phyloP scores from a whole-genome alignment of 2,888 invertebrate genomes.

The Notocelia uddmanniana region DNA sequence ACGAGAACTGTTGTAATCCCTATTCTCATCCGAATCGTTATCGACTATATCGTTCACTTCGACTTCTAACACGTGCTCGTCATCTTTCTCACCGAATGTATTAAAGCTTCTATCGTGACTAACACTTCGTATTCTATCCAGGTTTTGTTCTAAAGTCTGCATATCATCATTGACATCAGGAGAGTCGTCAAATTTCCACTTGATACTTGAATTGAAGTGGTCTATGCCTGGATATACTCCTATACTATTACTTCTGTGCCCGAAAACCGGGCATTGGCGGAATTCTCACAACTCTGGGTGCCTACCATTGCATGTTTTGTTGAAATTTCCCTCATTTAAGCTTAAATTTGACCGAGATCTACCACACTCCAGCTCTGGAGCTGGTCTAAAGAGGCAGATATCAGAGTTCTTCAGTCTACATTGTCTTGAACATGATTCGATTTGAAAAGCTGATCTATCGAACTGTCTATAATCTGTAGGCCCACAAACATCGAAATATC shows the following conservation, averaged over 20 bases:
- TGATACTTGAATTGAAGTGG: slow-evolving; percentile 81
- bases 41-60: slow-evolving; percentile 76
- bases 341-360: slow-evolving; percentile 82
- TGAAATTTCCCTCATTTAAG: slow-evolving; percentile 80
- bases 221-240: slow-evolving; percentile 81
- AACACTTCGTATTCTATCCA: slow-evolving; percentile 81
- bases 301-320: slow-evolving; percentile 78
- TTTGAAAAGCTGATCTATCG: slow-evolving; percentile 80
- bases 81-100: slow-evolving; percentile 69
- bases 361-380: slow-evolving; percentile 73
- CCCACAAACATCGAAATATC: slow-evolving; percentile 77
- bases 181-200: slow-evolving; percentile 81
- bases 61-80: slow-evolving; percentile 78
- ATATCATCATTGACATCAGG: slow-evolving; percentile 72
- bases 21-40: slow-evolving; percentile 73
- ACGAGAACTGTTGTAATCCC: slow-evolving; percentile 70
- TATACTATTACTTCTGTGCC: slow-evolving; percentile 84
- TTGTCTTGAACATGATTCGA: slow-evolving; percentile 80
- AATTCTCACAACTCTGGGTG: slow-evolving; percentile 85
- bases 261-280: slow-evolving; percentile 83
- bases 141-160: slow-evolving; percentile 78
- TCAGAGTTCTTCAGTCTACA: slow-evolving; percentile 81
- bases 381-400: slow-evolving; percentile 79
- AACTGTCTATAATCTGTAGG: slow-evolving; percentile 77
- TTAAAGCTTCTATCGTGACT: slow-evolving; percentile 78